phyloP scores from a whole-genome alignment of 2,797 vertebrate genomes.

The Yasuhikotakia modesta region DNA sequence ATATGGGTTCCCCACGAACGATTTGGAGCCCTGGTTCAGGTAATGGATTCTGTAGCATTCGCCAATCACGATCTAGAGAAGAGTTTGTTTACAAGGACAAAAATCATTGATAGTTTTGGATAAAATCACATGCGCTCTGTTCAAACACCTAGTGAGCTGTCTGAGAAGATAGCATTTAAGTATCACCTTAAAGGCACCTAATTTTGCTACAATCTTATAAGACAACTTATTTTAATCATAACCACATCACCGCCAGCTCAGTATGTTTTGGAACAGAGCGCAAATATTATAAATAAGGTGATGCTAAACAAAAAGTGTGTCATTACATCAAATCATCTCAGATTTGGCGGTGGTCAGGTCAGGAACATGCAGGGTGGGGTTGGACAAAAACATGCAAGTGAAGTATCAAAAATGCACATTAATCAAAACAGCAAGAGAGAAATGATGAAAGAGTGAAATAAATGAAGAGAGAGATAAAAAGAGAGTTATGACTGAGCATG shows the following conservation, averaged over 20 bases:
- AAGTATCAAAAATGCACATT: slow-evolving; percentile 26
- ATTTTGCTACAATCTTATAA: too few relatives aligned
- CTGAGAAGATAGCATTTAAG: neutral
- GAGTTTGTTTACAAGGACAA: neutral
- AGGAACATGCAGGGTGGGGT: slow-evolving; percentile 53
- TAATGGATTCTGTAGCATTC: slow-evolving; percentile 94
- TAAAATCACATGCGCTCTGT: neutral
- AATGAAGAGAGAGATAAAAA: slow-evolving; percentile 37
- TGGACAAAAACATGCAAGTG: slow-evolving; percentile 52
- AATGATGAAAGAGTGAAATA: slow-evolving; percentile 37
- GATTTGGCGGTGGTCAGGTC: slow-evolving; percentile 43
- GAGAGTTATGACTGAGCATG: slow-evolving; percentile 68
- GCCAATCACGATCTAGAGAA: slow-evolving; percentile 90
- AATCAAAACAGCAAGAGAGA: slow-evolving; percentile 35
- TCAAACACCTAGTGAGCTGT: slow-evolving; percentile 1
- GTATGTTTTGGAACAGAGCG: slow-evolving; percentile 14
- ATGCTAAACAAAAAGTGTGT: slow-evolving; percentile 5
- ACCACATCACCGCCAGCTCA: neutral
- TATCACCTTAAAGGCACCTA: too few relatives aligned
- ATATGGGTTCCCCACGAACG: slow-evolving; percentile 90
- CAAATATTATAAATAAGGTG: neutral
- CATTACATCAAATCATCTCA: slow-evolving; percentile 7
- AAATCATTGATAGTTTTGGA: neutral
- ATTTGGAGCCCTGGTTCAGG: slow-evolving; percentile 88
- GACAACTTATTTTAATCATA: too few relatives aligned